Conservation (phyloP, 1,140 invertebrate species). For the Zaprionus lachaisei region DNA sequence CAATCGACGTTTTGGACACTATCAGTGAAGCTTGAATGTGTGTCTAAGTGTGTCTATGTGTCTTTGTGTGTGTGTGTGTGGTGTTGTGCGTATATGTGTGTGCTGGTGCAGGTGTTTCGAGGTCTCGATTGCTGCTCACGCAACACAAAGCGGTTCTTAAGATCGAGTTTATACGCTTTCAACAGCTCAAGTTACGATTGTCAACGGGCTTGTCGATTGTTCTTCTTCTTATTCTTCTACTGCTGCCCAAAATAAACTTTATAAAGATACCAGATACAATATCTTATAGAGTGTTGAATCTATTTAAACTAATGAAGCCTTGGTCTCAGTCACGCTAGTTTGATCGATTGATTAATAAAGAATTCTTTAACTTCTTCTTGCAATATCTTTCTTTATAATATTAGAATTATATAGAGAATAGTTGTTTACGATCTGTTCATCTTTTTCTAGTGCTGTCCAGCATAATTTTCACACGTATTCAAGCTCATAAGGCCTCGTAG, state of each 20-base stretch:
- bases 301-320: not conserved
- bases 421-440: too few relatives aligned
- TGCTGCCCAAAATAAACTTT: slow-evolving; percentile 2
- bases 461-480: too few relatives aligned
- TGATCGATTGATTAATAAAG: not conserved
- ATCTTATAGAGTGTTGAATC: not conserved
- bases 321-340: not conserved
- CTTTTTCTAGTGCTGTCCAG: too few relatives aligned
- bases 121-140: slow-evolving; percentile 44
- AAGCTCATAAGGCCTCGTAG: too few relatives aligned
- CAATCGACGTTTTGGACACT: slow-evolving; percentile 32
- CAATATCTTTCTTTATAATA: too few relatives aligned
- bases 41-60: not conserved
- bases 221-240: not conserved
- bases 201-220: slow-evolving; percentile 1
- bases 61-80: not conserved
- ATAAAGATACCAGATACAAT: not conserved
- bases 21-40: slow-evolving; percentile 21
- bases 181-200: slow-evolving; percentile 19
- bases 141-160: slow-evolving; percentile 35
- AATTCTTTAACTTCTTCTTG: not conserved
- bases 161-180: slow-evolving; percentile 26
- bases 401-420: too few relatives aligned
- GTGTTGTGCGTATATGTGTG: not conserved
- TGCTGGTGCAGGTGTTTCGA: slow-evolving; percentile 45